Conservation (phyloP, 2,797 vertebrate genomes). For the Pangasius macronema region DNA sequence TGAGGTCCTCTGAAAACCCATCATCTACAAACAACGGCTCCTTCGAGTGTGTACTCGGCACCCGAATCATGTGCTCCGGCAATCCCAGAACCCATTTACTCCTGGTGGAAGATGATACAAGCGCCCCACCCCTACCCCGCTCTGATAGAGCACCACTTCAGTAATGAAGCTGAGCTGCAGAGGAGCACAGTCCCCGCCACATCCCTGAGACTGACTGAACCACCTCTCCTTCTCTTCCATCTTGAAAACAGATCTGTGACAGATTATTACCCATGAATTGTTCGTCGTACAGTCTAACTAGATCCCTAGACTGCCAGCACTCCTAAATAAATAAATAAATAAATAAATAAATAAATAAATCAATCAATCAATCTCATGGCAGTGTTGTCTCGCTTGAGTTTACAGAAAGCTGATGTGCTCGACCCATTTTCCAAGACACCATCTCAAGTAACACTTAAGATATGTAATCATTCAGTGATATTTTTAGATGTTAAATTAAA, state of each 20-base stretch:
- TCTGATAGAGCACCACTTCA: slow-evolving; percentile 49
- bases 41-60: slow-evolving; percentile 56
- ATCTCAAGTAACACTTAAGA: neutral
- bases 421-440: neutral
- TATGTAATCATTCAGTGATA: neutral
- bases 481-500: neutral
- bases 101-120: slow-evolving; percentile 37
- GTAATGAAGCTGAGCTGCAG: slow-evolving; percentile 56
- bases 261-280: no score
- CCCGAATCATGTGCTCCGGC: slow-evolving; percentile 58
- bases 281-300: no score
- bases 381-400: neutral
- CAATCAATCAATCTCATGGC: neutral
- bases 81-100: slow-evolving; percentile 54
- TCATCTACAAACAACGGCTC: slow-evolving; percentile 54
- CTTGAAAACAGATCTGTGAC: no score
- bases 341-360: no score
- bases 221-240: no score
- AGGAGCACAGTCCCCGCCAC: slow-evolving; percentile 8
- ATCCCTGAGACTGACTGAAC: slow-evolving; percentile 38
- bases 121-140: slow-evolving; percentile 49
- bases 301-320: neutral
- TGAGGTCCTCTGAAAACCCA: slow-evolving; percentile 57
- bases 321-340: neutral
- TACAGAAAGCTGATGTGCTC: neutral